Base-by-base conservation (phyloP, 2,797 vertebrate species). In the Cossypha dichroa region DNA sequence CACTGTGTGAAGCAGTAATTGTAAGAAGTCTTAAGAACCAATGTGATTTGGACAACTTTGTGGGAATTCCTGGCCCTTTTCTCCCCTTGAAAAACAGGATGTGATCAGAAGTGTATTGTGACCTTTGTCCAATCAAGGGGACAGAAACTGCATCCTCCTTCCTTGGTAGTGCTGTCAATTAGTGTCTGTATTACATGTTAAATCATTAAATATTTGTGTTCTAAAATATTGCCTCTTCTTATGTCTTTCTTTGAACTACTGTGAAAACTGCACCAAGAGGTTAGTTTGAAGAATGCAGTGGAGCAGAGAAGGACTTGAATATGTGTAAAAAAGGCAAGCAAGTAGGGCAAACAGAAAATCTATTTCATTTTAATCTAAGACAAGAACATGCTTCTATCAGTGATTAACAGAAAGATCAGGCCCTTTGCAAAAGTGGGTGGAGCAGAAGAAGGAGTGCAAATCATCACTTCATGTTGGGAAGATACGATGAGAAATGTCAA, bases 131-230 rank as follows among this genome's bases (percentile, higher is more conserved):
- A 5, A 48, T 62, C 28, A 54, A 2, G 54, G 66, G 21, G 26
- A 66, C 63, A 79, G 66, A 78, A 85, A 40, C 3, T 5, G 23
- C 26, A 52, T 89, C 63, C n/a, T 79, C 36, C n/a, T 40, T 86
- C 52, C 25, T 52, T 79, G 17, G 19, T 66, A 60, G 77, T 49
- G 45, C 69, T 92, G 81, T 93, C 41, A 59, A 34, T 12, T 43
- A 62, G 25, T 67, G 59, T 69, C 63, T 96, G 8, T 82, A 5
- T 26, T 68, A 3, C 14, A 41, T 38, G n/a, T 59, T 67, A 88
- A 93, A 55, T 63, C 67, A 91, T 93, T 93, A 91, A 90, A 95
- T 79, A 26, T 21, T 29, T 41, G 5, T 88, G 55, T 85, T 90
- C 36, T 38, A 82, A 69, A 72, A 40, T 55, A 18, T 20, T 78